Evolutionary conservation across 1,140 invertebrate species (phyloP).

Genomic region (Temnothorax curvispinosus): DNA sequence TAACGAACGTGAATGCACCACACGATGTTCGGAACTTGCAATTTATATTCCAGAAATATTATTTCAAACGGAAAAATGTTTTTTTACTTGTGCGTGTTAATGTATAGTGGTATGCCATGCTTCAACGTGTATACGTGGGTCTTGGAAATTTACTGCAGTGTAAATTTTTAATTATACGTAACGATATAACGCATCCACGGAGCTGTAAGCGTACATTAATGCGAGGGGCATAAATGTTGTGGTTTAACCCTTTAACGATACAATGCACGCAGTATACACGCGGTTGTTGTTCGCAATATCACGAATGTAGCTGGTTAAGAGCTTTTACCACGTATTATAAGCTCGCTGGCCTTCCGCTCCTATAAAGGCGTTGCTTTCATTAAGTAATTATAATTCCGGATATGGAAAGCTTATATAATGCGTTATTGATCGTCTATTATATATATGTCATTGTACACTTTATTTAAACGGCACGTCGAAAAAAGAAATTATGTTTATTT

Average conservation of each 20-base stretch:
- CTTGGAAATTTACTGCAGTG: background rate
- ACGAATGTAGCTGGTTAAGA: constrained; percentile 57
- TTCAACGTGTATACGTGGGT: background rate
- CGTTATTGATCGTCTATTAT: background rate
- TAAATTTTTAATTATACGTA: constrained; percentile 14
- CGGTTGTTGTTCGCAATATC: constrained; percentile 54
- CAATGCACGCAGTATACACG: constrained; percentile 37
- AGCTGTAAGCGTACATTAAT: constrained; percentile 34
- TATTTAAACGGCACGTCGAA: background rate
- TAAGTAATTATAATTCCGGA: constrained; percentile 56
- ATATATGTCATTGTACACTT: background rate
- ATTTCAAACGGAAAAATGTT: background rate
- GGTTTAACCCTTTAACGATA: constrained; percentile 60
- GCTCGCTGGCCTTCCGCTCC: constrained; percentile 6
- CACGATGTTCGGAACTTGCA: no score
- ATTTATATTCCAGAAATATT: background rate
- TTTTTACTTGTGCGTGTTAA: background rate
- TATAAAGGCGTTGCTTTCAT: constrained; percentile 31
- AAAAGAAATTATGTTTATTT: background rate
- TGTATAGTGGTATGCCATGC: background rate
- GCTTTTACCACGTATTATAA: constrained; percentile 57
- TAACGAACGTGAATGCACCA: constrained; percentile 26
- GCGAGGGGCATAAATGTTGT: constrained; percentile 48
- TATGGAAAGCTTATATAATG: constrained; percentile 41
- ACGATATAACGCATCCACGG: constrained; percentile 10